Evolutionary conservation across 2,797 vertebrate genomes (phyloP).

Genomic region (Cichlasoma orientale): DNA sequence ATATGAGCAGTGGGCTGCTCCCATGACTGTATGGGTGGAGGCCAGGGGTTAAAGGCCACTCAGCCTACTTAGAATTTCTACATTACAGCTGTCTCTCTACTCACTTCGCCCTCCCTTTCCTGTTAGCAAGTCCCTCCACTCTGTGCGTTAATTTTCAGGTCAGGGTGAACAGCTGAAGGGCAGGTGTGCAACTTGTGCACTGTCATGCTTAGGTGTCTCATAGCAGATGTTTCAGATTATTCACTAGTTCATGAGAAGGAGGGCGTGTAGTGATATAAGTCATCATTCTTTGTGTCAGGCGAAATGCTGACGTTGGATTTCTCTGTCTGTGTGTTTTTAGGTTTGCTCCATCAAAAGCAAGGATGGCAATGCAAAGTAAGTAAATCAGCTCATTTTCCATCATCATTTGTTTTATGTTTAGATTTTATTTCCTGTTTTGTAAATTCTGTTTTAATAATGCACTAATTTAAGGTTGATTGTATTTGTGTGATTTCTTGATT

Average conservation of each 20-base stretch:
- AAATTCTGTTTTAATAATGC: background rate
- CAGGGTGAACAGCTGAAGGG: slow-evolving; percentile 22
- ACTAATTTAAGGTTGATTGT: background rate
- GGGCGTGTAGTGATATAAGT: background rate
- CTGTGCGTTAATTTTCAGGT: slow-evolving; percentile 49
- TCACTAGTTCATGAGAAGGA: slow-evolving; percentile 19
- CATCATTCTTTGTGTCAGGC: background rate
- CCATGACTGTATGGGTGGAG: slow-evolving; percentile 66
- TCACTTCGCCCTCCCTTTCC: slow-evolving; percentile 6
- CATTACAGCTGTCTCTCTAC: slow-evolving; percentile 60
- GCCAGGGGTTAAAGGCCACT: slow-evolving; percentile 70
- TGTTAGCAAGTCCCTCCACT: slow-evolving; percentile 32
- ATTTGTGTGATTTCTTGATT: background rate
- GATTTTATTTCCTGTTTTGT: background rate
- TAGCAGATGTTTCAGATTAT: slow-evolving; percentile 9
- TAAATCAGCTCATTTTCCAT: slow-evolving; percentile 3
- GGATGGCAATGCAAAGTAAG: slow-evolving; percentile 80
- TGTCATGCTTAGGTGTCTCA: background rate
- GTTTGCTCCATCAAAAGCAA: slow-evolving; percentile 62
- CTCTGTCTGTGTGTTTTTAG: slow-evolving; percentile 53
- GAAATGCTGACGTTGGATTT: slow-evolving; percentile 1
- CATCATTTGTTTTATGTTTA: background rate
- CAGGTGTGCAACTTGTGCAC: background rate
- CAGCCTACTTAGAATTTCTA: slow-evolving; percentile 54
- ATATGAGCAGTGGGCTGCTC: slow-evolving; percentile 65